A percentile compares a stretch with the other conserved stretches of the same genome.
Conservation (phyloP, 1,140 invertebrate genomes). For the Dendrolimus punctatus region DNA sequence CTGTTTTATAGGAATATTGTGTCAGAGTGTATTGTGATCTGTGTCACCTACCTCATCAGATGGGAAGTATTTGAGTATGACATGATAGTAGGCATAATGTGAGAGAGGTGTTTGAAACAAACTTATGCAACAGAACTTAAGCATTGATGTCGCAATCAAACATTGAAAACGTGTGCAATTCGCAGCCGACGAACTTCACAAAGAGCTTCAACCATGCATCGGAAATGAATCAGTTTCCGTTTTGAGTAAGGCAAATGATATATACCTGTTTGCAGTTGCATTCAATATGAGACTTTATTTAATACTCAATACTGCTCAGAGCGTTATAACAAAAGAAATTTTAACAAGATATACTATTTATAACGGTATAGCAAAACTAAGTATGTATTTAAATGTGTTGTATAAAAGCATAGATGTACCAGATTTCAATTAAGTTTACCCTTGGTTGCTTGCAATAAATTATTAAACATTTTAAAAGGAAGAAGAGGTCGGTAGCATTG, state of each 20-base stretch:
- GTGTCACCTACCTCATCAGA: too few relatives aligned
- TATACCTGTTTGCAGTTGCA: constrained; percentile 36
- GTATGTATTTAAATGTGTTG: constrained; percentile 27
- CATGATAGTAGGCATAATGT: too few relatives aligned
- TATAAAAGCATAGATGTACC: constrained; percentile 36
- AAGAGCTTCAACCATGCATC: constrained; percentile 68
- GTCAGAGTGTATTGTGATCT: too few relatives aligned
- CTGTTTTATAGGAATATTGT: too few relatives aligned
- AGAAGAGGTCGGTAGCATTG: constrained; percentile 2
- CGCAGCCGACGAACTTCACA: constrained; percentile 60
- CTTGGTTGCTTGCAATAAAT: constrained; percentile 6
- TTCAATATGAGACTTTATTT: constrained; percentile 38
- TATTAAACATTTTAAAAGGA: constrained; percentile 2
- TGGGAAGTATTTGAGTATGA: too few relatives aligned
- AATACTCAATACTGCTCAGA: constrained; percentile 27
- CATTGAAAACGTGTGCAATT: constrained; percentile 66
- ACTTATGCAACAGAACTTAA: constrained; percentile 39
- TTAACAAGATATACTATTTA: constrained; percentile 33
- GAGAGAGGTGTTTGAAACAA: not conserved
- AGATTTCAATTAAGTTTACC: constrained; percentile 22
- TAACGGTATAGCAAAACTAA: constrained; percentile 31
- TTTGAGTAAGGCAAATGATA: constrained; percentile 57
- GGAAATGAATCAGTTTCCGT: constrained; percentile 71
- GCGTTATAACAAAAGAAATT: constrained; percentile 15
- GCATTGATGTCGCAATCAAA: constrained; percentile 67